Percentiles rank a stretch among this genome's conserved stretches.
phyloP scores from a whole-genome alignment of 2,113 vertebrate species.

The Noctilio leporinus region DNA sequence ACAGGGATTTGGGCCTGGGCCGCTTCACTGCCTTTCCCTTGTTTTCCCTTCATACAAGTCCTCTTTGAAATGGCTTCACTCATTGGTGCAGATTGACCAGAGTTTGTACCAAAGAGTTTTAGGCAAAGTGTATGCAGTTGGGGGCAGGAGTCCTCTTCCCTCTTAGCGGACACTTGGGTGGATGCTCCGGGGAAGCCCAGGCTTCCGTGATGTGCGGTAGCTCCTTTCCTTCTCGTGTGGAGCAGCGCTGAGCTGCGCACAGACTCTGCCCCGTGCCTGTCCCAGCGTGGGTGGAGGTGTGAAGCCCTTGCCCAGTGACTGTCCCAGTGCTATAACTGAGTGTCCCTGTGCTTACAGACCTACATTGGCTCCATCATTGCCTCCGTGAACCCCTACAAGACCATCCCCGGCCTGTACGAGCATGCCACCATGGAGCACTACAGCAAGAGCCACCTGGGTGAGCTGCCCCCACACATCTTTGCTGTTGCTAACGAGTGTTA shows the following conservation, averaged over 20 bases:
- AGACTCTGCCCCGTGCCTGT: background rate
- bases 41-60: background rate
- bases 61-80: background rate
- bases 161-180: rapidly evolving
- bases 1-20: background rate
- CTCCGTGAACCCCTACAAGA: constrained; percentile 95
- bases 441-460: constrained; percentile 88
- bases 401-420: constrained; percentile 88
- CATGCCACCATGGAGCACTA: constrained; percentile 82
- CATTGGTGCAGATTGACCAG: background rate
- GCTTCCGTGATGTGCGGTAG: background rate
- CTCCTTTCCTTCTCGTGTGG: rapidly evolving
- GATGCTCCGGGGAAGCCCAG: background rate
- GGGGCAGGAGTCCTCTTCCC: background rate
- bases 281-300: background rate
- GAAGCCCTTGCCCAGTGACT: background rate
- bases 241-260: background rate
- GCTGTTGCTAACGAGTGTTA: constrained; percentile 97
- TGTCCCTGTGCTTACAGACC: constrained; percentile 80
- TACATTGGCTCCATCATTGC: constrained; percentile 97
- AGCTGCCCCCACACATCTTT: constrained; percentile 93
- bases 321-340: background rate
- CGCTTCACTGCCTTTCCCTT: background rate
- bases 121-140: rapidly evolving
- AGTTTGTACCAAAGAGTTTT: background rate